phyloP scores from a whole-genome alignment of 2,113 vertebrate genomes.

The Rhea pennata region DNA sequence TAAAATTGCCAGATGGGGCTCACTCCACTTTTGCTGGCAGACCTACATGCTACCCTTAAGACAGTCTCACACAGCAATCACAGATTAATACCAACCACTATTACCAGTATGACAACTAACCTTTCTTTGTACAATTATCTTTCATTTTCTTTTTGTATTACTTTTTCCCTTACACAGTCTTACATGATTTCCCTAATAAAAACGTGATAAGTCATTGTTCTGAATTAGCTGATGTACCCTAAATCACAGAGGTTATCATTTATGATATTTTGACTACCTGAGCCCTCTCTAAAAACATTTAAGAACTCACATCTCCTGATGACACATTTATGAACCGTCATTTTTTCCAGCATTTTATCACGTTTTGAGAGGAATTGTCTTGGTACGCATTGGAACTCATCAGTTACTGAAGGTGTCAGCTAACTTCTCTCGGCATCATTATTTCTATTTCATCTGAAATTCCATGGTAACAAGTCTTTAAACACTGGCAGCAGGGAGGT shows the following conservation, averaged over 20 bases:
- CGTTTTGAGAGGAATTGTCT: not conserved
- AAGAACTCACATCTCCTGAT: not conserved
- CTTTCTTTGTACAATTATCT: not conserved
- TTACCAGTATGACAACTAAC: not conserved
- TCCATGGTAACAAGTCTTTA: conserved; percentile 16
- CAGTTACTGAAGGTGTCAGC: not conserved
- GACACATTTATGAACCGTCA: conserved; percentile 16
- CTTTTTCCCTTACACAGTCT: not conserved
- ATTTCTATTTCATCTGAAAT: conserved; percentile 26
- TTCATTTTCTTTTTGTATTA: not conserved
- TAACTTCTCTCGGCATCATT: not conserved
- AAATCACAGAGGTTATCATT: not conserved
- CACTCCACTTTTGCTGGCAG: not conserved
- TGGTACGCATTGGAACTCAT: not conserved
- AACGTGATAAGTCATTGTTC: not conserved
- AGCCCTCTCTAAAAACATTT: not conserved
- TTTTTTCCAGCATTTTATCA: not conserved
- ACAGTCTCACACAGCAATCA: not conserved
- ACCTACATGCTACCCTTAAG: not conserved
- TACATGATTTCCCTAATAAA: not conserved
- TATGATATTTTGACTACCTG: conserved; percentile 9
- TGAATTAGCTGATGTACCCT: not conserved
- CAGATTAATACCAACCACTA: not conserved
- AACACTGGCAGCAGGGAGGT: not conserved
- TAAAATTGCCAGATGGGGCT: not conserved